Conservation (phyloP, 2,113 vertebrate species). For the Tringa solitaria region DNA sequence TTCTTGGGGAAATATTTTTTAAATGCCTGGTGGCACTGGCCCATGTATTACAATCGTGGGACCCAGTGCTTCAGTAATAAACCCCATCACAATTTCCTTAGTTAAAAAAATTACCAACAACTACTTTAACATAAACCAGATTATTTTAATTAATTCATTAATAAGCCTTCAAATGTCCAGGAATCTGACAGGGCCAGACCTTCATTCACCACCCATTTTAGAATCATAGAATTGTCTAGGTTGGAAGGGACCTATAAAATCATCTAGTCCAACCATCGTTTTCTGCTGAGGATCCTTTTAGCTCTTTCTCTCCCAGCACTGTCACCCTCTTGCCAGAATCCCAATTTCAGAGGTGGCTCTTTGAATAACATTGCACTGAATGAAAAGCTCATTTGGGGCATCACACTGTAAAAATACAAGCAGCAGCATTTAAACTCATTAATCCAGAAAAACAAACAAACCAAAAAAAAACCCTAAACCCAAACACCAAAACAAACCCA, state of each 20-base stretch:
- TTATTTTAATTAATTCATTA: not conserved
- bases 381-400: not conserved
- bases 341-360: not conserved
- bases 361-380: not conserved
- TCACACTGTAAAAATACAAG: not conserved
- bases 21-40: not conserved
- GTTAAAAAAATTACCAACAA: accelerated
- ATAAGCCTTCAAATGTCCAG: not conserved
- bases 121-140: not conserved
- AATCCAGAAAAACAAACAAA: not conserved
- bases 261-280: no score
- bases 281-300: not conserved
- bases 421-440: not conserved
- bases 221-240: no score
- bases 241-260: no score
- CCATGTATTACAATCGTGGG: not conserved
- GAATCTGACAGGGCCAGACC: not conserved
- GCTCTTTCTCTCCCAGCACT: not conserved
- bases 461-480: not conserved
- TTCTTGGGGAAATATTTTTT: not conserved
- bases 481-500: not conserved
- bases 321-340: not conserved
- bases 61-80: not conserved
- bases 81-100: not conserved
- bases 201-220: not conserved